These are phyloP conservation scores for Mechanitis messenoides DNA, from an alignment of 2,888 invertebrate genomes.

Conservation along the genomic window DNA sequence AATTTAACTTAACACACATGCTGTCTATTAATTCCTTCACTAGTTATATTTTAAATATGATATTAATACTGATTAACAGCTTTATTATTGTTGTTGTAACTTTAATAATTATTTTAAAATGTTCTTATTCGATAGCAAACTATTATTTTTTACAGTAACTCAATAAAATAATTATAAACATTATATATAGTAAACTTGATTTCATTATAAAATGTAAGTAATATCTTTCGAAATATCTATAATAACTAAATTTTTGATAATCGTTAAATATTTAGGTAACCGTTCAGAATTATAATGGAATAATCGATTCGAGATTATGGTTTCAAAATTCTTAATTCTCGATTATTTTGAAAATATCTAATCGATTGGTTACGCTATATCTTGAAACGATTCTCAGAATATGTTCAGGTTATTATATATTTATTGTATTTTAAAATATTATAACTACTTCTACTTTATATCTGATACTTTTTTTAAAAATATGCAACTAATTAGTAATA, in stretches of 20 bases:
- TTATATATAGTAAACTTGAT: not conserved
- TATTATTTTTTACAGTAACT: not conserved
- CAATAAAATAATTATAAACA: not conserved
- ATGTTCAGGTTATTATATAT: too few species aligned
- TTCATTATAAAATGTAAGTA: not conserved
- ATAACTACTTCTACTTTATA: too few species aligned
- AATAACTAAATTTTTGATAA: not conserved
- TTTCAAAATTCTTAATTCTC: constrained; percentile 15
- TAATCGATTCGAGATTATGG: constrained; percentile 23
- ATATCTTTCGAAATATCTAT: not conserved
- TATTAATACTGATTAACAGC: too few species aligned
- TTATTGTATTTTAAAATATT: too few species aligned
- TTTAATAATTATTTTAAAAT: too few species aligned
- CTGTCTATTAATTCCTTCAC: not conserved
- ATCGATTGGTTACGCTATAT: constrained; percentile 10
- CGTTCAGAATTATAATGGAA: constrained; percentile 11
- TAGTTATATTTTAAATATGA: too few species aligned
- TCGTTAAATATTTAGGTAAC: constrained; percentile 8
- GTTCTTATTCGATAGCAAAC: too few species aligned
- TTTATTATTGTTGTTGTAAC: too few species aligned
- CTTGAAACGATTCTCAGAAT: not conserved
- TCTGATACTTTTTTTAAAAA: too few species aligned
- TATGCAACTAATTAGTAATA: too few species aligned
- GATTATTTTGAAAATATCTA: constrained; percentile 13
- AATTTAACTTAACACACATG: not conserved